Base-by-base conservation (phyloP, 1,140 invertebrate genomes). In the Hyles vespertilio region DNA sequence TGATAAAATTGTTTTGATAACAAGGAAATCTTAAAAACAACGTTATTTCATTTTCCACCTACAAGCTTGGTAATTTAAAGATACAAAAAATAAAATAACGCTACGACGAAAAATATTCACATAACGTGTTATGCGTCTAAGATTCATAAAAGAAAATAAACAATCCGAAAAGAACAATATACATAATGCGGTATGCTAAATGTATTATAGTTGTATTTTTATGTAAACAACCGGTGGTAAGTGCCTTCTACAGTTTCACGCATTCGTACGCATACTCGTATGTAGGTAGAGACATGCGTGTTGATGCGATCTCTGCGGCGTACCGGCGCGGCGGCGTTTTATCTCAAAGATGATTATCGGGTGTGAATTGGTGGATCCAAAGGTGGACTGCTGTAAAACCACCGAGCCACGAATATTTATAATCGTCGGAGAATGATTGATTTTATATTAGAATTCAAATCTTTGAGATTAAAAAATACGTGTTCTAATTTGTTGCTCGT, bases 291-390 rank as follows among this genome's bases (percentile, higher is more conserved):
- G 36, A 5, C 53, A 50, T 58, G 47, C 54, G 51, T 56, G 65
- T 57, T 65, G 50, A 61, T 69, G 67, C 72, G 68, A 79, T 76
- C 80, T 73, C 66, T 71, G 68, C 77, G 68, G 73, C 60, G 63
- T 68, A 73, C 71, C 64, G 69, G 63, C 71, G 76, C 64, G 69
- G 63, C 71, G 76, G 70, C 72, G 69, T 69, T 79, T 77, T 80
- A 83, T 85, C 75, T 77, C 67, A 59, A 65, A 79, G 79, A 82
- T 81, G 75, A 84, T 87, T 80, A 87, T 87, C 82, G 71, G 78
- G 84, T 87, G 84, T 87, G 78, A 87, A 87, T 84, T 81, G 81
- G 72, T 77, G 66, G 64, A 60, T 50, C 76, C 77, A 77, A 78
- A 79, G 61, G 65, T 76, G 72, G 74, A 77, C 69, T 75, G 71